These are phyloP conservation scores for Delichon dasypus DNA, from an alignment of 2,797 vertebrate genomes.

Conservation along the genomic window DNA sequence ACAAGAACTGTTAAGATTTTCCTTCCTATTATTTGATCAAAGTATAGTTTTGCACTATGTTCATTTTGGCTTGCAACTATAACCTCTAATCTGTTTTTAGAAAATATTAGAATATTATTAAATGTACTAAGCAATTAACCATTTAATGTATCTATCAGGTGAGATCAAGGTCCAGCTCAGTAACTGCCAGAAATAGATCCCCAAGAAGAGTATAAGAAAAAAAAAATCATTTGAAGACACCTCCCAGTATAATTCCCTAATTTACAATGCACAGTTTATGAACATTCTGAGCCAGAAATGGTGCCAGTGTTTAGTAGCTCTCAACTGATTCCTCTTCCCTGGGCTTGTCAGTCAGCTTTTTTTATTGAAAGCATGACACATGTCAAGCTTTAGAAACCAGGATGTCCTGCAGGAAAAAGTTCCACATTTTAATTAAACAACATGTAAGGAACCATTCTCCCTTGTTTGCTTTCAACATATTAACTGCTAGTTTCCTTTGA, in stretches of 20 bases:
- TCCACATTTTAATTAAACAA: neutral
- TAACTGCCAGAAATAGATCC: neutral
- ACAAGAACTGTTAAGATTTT: neutral
- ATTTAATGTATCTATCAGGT: neutral
- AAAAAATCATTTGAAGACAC: neutral
- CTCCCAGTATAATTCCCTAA: neutral
- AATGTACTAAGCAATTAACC: neutral
- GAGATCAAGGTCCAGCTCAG: neutral
- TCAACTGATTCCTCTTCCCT: neutral
- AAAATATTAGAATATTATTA: neutral
- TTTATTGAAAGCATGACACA: neutral
- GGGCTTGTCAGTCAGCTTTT: neutral
- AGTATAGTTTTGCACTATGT: neutral
- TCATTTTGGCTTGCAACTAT: neutral
- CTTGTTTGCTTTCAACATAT: neutral
- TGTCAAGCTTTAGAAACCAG: neutral
- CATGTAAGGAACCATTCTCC: neutral
- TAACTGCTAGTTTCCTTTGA: neutral
- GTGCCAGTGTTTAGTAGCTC: neutral
- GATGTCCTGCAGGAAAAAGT: neutral
- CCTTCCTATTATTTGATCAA: neutral
- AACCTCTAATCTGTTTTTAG: neutral
- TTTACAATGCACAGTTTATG: neutral
- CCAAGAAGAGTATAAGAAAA: neutral
- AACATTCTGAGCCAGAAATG: neutral